These are phyloP conservation scores for Plebejus anna DNA, from an alignment of 2,888 invertebrate species.

Conservation along the genomic window DNA sequence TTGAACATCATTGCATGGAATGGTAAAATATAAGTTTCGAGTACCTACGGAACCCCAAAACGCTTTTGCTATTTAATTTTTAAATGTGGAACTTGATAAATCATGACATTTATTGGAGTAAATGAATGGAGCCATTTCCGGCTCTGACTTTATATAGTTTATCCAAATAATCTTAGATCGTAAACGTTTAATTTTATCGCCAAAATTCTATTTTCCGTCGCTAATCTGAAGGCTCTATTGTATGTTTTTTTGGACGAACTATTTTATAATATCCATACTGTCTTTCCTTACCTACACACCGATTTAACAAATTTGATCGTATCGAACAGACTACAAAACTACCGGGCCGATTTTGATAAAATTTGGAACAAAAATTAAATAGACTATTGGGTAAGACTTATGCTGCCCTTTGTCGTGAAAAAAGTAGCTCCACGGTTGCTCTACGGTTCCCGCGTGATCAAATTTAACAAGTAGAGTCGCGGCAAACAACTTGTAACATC, in stretches of 20 bases:
- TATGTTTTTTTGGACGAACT: background rate
- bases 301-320: no score
- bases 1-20: no score
- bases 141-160: background rate
- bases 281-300: no score
- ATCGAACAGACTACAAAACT: no score
- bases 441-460: background rate
- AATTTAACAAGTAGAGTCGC: background rate
- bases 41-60: background rate
- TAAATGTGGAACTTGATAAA: background rate
- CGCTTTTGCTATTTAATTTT: background rate
- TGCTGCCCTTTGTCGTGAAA: background rate
- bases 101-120: conserved; percentile 3
- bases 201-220: background rate
- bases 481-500: background rate
- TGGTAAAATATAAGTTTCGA: no score
- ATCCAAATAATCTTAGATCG: background rate
- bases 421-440: background rate
- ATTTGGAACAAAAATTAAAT: no score
- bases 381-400: no score
- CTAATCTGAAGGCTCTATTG: background rate
- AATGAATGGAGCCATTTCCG: conserved; percentile 7
- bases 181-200: conserved; percentile 8
- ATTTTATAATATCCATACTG: no score
- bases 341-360: no score